Evolutionary conservation across 2,113 vertebrate species (phyloP), one percentile per base, ranked within the genome.

Genomic region (Tragelaphus buxtoni): DNA sequence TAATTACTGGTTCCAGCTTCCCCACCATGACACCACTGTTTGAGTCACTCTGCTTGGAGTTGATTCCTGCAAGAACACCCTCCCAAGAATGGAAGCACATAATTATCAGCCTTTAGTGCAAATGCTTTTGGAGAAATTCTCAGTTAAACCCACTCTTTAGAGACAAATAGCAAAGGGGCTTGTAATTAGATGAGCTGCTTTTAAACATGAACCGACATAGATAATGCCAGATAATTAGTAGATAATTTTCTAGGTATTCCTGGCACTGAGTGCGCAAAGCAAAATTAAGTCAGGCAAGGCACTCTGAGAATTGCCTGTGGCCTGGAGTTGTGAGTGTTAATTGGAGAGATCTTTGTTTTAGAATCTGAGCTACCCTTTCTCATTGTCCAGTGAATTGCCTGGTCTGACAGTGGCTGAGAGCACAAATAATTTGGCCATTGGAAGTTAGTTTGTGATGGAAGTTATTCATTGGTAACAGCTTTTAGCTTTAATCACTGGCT

Each of bases 171-270:
- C 98, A 98, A 98, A 96, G 97, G 97, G 98, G 97, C 96, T 98
- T 98, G 98, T 99, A 99, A 99, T 99, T 99, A 99, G 98, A 98
- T 98, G 98, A 98, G 98, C 98, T 98, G 97, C 98, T 99, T 98
- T 98, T 98, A 98, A 98, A 99, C 99, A 98, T 98, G 99, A 99
- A 98, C 99, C 98, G 98, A 99, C 99, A 99, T 97, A 99, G 99
- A 99, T 96, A 97, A 98, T 99, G 99, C 98, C 95, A 99, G 99
- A 98, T 99, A 99, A 99, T 99, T 99, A 99, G 99, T 96, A 98
- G 99, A 99, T 99, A 96, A 98, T 99, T 99, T 99, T 98, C 97
- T 98, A 99, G 98, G 99, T 99, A 99, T 99, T 99, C 99, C 98
- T 99, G 99, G 99, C 99, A 98, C 97, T 91, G 97, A 98, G 95